These are phyloP conservation scores for Myotis pilosus DNA, from an alignment of 2,797 vertebrate genomes.

Conservation along the genomic window DNA sequence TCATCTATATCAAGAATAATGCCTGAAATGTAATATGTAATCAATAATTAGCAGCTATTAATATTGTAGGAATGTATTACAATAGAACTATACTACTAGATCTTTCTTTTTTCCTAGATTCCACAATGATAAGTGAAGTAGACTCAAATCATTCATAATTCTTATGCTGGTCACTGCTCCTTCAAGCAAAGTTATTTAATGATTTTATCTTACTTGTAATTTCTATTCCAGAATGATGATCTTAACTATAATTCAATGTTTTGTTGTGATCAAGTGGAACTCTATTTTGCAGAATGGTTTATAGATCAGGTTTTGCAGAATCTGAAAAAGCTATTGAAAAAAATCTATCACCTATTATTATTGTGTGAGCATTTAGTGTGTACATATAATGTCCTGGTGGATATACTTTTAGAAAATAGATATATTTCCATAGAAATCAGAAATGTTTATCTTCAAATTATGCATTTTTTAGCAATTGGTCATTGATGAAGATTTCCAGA, in stretches of 20 bases:
- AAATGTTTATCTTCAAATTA: background rate
- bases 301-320: background rate
- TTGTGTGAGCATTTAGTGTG: background rate
- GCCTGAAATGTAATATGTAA: background rate
- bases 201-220: background rate
- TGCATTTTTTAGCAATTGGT: background rate
- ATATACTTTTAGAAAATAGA: background rate
- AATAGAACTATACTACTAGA: background rate
- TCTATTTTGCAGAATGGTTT: background rate
- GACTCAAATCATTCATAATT: background rate
- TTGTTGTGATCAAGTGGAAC: background rate
- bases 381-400: rapidly evolving
- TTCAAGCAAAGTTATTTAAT: conserved; percentile 12
- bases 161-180: background rate
- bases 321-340: background rate
- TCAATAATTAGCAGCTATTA: background rate
- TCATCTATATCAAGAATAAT: background rate
- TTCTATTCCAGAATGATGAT: background rate
- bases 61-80: background rate
- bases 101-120: background rate
- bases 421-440: background rate
- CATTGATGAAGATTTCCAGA: background rate
- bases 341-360: background rate
- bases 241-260: background rate
- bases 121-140: background rate